Evolutionary conservation across 2,888 invertebrate genomes (phyloP).

Genomic region (Scrobipalpa costella): DNA sequence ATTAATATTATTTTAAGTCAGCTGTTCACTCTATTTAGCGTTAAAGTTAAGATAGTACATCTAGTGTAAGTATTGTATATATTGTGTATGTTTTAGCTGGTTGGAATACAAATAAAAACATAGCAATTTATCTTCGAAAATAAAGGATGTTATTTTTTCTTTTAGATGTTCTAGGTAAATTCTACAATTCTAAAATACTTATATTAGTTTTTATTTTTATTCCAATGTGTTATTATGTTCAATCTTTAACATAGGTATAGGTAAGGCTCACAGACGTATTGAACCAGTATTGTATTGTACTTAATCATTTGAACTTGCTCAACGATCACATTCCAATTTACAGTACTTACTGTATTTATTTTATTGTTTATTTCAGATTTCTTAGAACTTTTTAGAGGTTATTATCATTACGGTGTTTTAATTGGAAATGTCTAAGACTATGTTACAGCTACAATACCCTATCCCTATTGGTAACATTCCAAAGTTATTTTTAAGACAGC

Average conservation of each 20-base stretch:
- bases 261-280: neutral
- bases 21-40: slow-evolving; percentile 16
- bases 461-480: no score
- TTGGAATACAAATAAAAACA: neutral
- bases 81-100: neutral
- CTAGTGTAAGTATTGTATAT: slow-evolving; percentile 17
- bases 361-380: neutral
- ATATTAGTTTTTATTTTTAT: neutral
- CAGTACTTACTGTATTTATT: slow-evolving; percentile 5
- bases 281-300: slow-evolving; percentile 35
- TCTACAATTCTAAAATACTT: neutral
- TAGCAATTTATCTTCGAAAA: neutral
- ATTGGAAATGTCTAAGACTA: no score
- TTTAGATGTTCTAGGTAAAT: neutral
- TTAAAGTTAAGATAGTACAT: slow-evolving; percentile 20
- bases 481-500: no score
- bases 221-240: neutral
- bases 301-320: slow-evolving; percentile 36
- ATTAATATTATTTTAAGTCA: slow-evolving; percentile 6
- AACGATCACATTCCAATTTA: slow-evolving; percentile 40
- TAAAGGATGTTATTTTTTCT: neutral
- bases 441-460: no score
- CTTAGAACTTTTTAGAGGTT: neutral
- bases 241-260: neutral
- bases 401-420: neutral